phyloP scores from a whole-genome alignment of 1,140 invertebrate species.

The Leptonema lineaticorne region DNA sequence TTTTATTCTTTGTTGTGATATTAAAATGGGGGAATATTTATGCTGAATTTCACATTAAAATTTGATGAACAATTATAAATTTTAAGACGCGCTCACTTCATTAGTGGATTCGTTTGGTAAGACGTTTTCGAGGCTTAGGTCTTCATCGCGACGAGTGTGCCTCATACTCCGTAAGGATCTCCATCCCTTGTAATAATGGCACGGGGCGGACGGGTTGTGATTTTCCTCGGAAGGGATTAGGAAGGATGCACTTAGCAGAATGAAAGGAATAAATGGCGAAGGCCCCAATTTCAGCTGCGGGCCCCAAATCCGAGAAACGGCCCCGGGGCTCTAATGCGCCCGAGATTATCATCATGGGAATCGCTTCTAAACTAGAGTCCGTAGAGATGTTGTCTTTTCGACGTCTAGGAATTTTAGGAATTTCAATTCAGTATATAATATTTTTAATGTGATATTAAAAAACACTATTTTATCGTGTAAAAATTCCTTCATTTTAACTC shows the following conservation, averaged over 20 bases:
- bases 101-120: conserved; percentile 2
- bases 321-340: conserved; percentile 23
- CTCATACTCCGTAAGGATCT: not conserved
- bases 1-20: no score
- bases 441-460: no score
- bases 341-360: conserved; percentile 28
- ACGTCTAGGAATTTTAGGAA: no score
- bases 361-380: no score
- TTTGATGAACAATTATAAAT: not conserved
- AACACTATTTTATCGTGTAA: no score
- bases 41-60: not conserved
- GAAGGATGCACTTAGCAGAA: conserved; percentile 41
- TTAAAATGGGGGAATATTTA: no score
- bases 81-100: not conserved
- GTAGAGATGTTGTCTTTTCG: not conserved
- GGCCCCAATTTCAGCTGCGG: not conserved
- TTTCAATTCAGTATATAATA: no score
- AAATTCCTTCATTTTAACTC: no score
- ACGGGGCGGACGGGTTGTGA: conserved; percentile 16
- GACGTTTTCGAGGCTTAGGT: conserved; percentile 4
- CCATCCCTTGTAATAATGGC: not conserved
- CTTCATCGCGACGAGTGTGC: not conserved
- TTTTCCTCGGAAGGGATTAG: conserved; percentile 37
- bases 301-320: not conserved
- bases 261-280: conserved; percentile 34